Evolutionary conservation across 2,113 vertebrate species (phyloP).

Genomic region (Calonectris borealis): DNA sequence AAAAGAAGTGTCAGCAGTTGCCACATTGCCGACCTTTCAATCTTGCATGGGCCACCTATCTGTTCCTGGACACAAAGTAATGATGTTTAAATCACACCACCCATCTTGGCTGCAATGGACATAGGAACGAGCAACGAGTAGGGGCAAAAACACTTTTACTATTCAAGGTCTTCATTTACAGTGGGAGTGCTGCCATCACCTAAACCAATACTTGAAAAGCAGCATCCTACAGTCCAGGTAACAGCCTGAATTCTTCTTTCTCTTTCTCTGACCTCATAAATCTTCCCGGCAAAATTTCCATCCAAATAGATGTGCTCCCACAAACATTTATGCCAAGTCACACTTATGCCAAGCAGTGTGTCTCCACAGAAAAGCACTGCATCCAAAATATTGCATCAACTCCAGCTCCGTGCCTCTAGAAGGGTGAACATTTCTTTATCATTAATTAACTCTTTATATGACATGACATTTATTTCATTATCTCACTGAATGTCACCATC

Average conservation of each 20-base stretch:
- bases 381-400: constrained; percentile 37
- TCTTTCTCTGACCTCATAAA: constrained; percentile 39
- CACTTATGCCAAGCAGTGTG: background rate
- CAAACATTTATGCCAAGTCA: constrained; percentile 57
- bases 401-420: background rate
- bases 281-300: constrained; percentile 34
- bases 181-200: background rate
- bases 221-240: background rate
- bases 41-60: background rate
- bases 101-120: background rate
- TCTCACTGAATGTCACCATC: constrained; percentile 2
- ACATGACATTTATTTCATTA: constrained; percentile 50
- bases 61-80: background rate
- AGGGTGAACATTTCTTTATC: background rate
- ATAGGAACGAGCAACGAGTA: background rate
- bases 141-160: background rate
- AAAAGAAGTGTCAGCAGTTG: background rate
- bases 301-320: constrained; percentile 5
- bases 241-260: background rate
- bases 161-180: constrained; percentile 17
- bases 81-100: background rate
- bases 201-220: background rate
- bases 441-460: constrained; percentile 56
- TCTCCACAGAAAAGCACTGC: background rate
- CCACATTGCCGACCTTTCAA: background rate